A percentile compares a stretch with the other conserved stretches of the same genome.
Evolutionary conservation across 1,140 invertebrate genomes (phyloP).

Genomic region (Oncopeltus fasciatus): DNA sequence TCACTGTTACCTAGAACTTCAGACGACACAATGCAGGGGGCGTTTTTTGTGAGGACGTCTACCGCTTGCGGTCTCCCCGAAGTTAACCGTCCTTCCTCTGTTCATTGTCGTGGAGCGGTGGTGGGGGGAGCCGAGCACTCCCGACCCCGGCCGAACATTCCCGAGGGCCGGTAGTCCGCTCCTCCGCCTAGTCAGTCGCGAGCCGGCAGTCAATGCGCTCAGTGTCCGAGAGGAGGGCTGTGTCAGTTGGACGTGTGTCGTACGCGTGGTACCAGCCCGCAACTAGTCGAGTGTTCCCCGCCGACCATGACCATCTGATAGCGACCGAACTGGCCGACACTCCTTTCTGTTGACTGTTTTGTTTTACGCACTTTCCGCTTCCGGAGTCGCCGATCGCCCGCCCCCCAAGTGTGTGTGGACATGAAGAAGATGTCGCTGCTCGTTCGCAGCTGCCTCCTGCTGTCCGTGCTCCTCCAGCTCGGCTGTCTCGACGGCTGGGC

Average conservation of each 20-base stretch:
- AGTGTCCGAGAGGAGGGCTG: background rate
- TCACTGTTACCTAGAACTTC: background rate
- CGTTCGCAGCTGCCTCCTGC: slow-evolving; percentile 5
- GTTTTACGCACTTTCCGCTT: background rate
- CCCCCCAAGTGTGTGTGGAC: background rate
- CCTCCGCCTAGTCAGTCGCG: background rate
- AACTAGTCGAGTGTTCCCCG: background rate
- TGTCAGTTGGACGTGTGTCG: background rate
- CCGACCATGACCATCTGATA: background rate
- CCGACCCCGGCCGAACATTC: slow-evolving; percentile 1
- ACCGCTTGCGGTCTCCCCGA: background rate
- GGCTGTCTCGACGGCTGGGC: slow-evolving; percentile 1
- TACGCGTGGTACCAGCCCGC: background rate
- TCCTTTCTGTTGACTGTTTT: background rate
- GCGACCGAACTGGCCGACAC: background rate
- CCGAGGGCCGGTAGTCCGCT: background rate
- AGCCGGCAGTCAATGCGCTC: background rate
- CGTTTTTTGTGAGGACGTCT: background rate
- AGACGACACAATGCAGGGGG: background rate
- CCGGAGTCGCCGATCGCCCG: background rate
- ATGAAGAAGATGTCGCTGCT: slow-evolving; percentile 14
- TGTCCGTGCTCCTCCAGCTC: slow-evolving; percentile 8
- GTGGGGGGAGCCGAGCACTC: background rate
- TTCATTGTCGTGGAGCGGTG: background rate
- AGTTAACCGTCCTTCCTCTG: slow-evolving; percentile 1